Evolutionary conservation across 2,113 vertebrate genomes (phyloP), one percentile per base, ranked within the genome.

Genomic region (Bubo scandiacus): DNA sequence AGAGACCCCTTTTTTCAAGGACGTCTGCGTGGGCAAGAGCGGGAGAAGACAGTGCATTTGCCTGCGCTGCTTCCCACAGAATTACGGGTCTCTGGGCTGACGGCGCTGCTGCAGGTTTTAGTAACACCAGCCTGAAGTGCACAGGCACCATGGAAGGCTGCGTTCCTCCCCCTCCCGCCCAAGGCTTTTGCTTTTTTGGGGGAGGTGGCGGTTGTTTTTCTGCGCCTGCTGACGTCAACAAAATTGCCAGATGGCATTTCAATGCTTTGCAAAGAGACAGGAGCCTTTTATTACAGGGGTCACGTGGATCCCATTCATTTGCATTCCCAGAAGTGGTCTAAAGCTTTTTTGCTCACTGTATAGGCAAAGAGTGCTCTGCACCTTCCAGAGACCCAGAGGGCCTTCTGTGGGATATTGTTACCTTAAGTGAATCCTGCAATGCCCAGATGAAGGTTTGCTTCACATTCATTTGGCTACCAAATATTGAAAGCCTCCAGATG

Each of bases 241-340:
- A 90, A 93, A 98, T 97, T 97, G 96, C 98, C 98, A 98, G 98
- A 98, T 98, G 98, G 98, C 97, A 96, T 96, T 96, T 96, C 95
- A 97, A 91, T 97, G 97, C 96, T 97, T 94, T 84, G 90, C 96
- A 95, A 72, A 97, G 97, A 98, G 98, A 98, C 98, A 98, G 97
- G 97, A 98, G 97, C 96, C 98, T 98, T 98, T 98, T 97, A 98
- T 98, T 98, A 90, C 88, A 6, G 27, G 61, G 73, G 92, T 97
- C 97, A 97, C 96, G 86, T 97, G 98, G 93, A 89, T 71, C 67
- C 63, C 81, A 68, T 96, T 96, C 95, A 97, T 98, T 97, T 98
- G 92, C 98, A 95, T 98, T 98, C 96, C 96, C 97, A 98, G 97
- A 98, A 98, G 97, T 95, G 94, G 90, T 78, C 94, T 82, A 54